Evolutionary conservation across 2,888 invertebrate species (phyloP), one percentile per base, ranked within the genome.

Genomic region (Apomyelois bistriatella): DNA sequence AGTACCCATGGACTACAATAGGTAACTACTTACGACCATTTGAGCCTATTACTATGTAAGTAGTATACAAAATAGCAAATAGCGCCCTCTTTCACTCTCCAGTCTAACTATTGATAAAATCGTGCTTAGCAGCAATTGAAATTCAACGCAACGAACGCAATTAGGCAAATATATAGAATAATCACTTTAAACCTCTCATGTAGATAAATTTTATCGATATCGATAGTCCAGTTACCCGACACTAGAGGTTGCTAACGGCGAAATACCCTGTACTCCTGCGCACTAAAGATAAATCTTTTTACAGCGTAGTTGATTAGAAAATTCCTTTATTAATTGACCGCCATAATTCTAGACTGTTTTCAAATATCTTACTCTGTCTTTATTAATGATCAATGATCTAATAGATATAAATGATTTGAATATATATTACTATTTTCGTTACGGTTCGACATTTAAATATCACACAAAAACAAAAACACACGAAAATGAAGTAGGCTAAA

Each of bases 261-360:
- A 55, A 57, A 57, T 53, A 57, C 40, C 50, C 48, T 51, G 58
- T 56, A 60, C 64, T 64, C 55, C 52, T 50, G 69, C 69, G 68
- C 72, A 64, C 60, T 62, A 62, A 62, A 82, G 86, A 88, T 88
- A 86, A 81, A 88, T 87, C 86, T 87, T 86, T 86, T 86, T 84
- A 85, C 82, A 67, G 77, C 78, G 66, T 62, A 69, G 80, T 76
- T 85, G 85, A 88, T 88, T 87, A 85, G 84, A 86, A 87, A 85
- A 87, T 88, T 80, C 86, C 85, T 70, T 74, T 82, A 86, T 82
- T 86, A 84, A 88, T 85, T 79, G 82, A 79, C 69, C 72, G 61
- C 60, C 62, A 76, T 84, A 84, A 86, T 86, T 82, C 22, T 22
- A 81, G 77, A 76, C n/a, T 10, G 32, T 15, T 32, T 46, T 32